Evolutionary conservation across 37 sponge, comb jelly and placozoan species (phyloP).

Genomic region (Cladorhizidae sp.): DNA sequence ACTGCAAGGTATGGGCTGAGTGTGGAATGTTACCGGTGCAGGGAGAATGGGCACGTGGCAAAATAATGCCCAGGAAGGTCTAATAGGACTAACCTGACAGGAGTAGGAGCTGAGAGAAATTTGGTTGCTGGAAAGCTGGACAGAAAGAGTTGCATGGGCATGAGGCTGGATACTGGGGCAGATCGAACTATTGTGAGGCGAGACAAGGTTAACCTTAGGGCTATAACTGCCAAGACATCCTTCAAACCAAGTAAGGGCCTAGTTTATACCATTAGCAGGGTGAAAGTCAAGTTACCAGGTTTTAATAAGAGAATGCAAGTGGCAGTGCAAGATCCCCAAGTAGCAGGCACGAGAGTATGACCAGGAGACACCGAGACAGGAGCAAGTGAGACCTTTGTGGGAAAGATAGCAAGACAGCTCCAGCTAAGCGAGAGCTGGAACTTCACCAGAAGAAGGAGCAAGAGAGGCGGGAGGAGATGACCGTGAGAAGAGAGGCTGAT

Average conservation of each 20-base stretch:
- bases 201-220: background rate
- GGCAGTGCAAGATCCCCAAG: too few species aligned
- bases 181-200: slow-evolving; percentile 21
- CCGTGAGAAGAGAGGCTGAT: background rate
- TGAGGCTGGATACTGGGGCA: slow-evolving; percentile 55
- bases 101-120: too few species aligned
- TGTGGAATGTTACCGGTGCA: too few species aligned
- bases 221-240: too few species aligned
- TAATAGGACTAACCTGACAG: too few species aligned
- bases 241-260: too few species aligned
- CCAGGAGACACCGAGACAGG: background rate
- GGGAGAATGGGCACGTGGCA: too few species aligned
- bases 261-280: too few species aligned
- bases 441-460: background rate
- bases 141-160: slow-evolving; percentile 41
- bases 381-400: background rate
- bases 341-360: background rate
- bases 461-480: background rate
- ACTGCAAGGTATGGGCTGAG: too few species aligned
- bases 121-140: slow-evolving; percentile 15
- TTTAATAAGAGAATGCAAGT: too few species aligned
- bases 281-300: too few species aligned
- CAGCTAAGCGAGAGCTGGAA: background rate
- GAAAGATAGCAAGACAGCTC: background rate
- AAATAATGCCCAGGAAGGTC: too few species aligned